Conservation (phyloP, 2,888 invertebrate genomes). For the Seladonia tumulorum region DNA sequence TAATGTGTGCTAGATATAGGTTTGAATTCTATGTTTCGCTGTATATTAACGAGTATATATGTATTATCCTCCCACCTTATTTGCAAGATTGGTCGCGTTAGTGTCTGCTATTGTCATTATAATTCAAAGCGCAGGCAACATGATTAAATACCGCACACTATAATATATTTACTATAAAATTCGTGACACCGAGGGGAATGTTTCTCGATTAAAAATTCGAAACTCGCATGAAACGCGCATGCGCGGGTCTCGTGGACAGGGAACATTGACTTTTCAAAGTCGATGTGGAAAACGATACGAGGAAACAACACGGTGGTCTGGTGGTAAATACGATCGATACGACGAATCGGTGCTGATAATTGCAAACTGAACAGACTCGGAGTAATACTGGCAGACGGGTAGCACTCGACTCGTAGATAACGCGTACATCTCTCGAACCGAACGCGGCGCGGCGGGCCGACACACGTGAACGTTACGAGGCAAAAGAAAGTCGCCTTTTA, state of each 20-base stretch:
- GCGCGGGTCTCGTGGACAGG: neutral
- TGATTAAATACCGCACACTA: neutral
- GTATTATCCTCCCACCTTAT: neutral
- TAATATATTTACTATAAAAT: neutral
- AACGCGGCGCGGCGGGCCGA: neutral
- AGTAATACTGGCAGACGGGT: neutral
- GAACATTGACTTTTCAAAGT: conserved; percentile 2
- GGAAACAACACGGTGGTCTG: neutral
- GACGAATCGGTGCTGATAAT: conserved; percentile 38
- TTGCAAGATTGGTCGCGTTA: neutral
- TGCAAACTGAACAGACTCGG: conserved; percentile 23
- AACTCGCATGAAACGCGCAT: neutral
- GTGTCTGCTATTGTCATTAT: neutral
- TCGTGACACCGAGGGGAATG: neutral
- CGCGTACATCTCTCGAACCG: conserved; percentile 10
- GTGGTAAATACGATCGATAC: conserved; percentile 13
- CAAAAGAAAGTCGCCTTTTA: conserved; percentile 37
- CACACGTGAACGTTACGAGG: conserved; percentile 14
- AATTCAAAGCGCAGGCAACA: neutral
- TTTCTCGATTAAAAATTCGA: neutral
- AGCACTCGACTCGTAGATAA: conserved; percentile 37
- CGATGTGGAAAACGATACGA: neutral
- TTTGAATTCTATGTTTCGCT: neutral
- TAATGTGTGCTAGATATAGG: neutral
- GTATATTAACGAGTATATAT: neutral